Percentiles rank a stretch among this genome's conserved stretches.
phyloP scores from a whole-genome alignment of 2,888 invertebrate species.

The Acanthacorydalis orientalis region DNA sequence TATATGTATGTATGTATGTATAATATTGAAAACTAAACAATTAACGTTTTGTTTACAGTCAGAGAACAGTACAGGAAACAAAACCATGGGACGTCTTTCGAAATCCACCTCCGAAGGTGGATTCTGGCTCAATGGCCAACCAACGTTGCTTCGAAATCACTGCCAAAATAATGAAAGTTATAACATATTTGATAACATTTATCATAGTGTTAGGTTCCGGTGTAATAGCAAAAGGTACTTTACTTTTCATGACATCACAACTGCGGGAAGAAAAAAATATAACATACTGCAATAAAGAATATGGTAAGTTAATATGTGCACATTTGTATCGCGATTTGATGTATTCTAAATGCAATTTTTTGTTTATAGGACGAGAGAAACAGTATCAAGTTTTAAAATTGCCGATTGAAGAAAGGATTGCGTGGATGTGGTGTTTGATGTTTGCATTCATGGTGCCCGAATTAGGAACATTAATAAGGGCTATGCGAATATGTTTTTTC shows the following conservation, averaged over 20 bases:
- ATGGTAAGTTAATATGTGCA: slow-evolving; percentile 37
- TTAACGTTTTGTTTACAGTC: slow-evolving; percentile 42
- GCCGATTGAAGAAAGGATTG: slow-evolving; percentile 72
- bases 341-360: slow-evolving; percentile 1
- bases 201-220: slow-evolving; percentile 69
- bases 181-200: slow-evolving; percentile 76
- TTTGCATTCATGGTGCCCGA: slow-evolving; percentile 82
- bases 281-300: slow-evolving; percentile 68
- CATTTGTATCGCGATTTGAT: not conserved
- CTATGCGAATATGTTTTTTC: slow-evolving; percentile 77
- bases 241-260: slow-evolving; percentile 87
- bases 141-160: slow-evolving; percentile 75
- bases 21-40: too few relatives aligned
- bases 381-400: slow-evolving; percentile 60
- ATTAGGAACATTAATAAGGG: slow-evolving; percentile 68
- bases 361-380: slow-evolving; percentile 60
- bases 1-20: too few relatives aligned
- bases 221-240: slow-evolving; percentile 73
- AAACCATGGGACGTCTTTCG: slow-evolving; percentile 97
- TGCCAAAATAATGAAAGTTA: slow-evolving; percentile 65
- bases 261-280: slow-evolving; percentile 58
- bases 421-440: slow-evolving; percentile 85
- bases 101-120: slow-evolving; percentile 76
- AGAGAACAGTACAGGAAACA: slow-evolving; percentile 68
- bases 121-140: slow-evolving; percentile 76